Evolutionary conservation across 1,140 invertebrate species (phyloP), one percentile per base, ranked within the genome.

Genomic region (Diachasma alloeum): DNA sequence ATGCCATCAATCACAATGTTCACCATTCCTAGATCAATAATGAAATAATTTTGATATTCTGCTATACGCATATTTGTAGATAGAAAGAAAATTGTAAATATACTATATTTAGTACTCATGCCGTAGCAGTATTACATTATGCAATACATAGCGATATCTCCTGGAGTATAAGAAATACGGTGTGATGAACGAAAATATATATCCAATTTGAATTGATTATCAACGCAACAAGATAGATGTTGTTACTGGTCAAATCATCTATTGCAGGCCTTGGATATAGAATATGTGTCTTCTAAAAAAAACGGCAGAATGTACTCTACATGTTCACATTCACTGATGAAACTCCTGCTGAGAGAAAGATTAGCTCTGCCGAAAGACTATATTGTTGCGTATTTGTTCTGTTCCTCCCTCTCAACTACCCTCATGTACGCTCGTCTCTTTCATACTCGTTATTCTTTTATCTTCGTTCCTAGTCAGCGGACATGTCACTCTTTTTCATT

Each of bases 91-190:
- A 46, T 68, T 19, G 22, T 70, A 37, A 44, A 72, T 42, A 39
- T 71, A 71, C 39, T 66, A 48, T 44, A 44, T 17, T 26, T 26
- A 71, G 39, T 59, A 44, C 24, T 46, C 17, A 68, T 24, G 53
- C 53, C 69, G 48, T 66, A 36, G 36, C 75, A 76, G 69, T 72
- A 72, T 76, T 72, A 72, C 13, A 13, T 17, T 22, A 72, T 17
- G 44, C 37, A 56, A 63, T 63, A 63, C 9, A 53, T 69, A 69
- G 63, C 24, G 46, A 69, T 75, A 69, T 75, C 46, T 53, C 22
- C 67, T 69, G 44, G 48, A 53, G 15, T 53, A 17, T 53, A 46
- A n/a, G 44, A 46, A 1, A 17, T 53, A 19, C 17, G 1, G 48
- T 17, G 48, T n/a, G 15, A 53, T 53, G n/a, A 53, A n/a, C 48